Base-by-base conservation (phyloP, 2,888 invertebrate genomes). In the Neria commutata region DNA sequence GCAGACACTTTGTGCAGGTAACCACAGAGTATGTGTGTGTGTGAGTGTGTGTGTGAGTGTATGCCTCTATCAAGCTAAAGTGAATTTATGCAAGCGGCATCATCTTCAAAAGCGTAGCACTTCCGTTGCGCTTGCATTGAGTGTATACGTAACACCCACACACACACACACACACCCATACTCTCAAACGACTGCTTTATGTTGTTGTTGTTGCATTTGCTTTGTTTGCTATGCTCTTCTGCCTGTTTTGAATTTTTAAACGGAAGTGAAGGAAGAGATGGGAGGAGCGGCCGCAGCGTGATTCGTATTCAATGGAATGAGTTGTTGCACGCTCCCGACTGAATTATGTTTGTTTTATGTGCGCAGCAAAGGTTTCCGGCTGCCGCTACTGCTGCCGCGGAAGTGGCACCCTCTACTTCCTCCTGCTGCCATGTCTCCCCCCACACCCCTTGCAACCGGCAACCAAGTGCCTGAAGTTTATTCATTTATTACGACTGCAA, bases 281-380 rank as follows among this genome's bases (percentile, higher is more conserved):
- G 24, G 46, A 10, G 10, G 45, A 19, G 45, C 45, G n/a, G n/a
- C n/a, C n/a, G n/a, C n/a, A n/a, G n/a, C n/a, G n/a, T n/a, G n/a
- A n/a, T n/a, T n/a, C n/a, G n/a, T n/a, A n/a, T n/a, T n/a, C n/a
- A n/a, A n/a, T 8, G 8, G 6, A n/a, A 14, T 37, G n/a, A 14
- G 29, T 37, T 37, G 37, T n/a, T 37, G 16, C 37, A 37, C n/a
- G 14, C 48, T 8, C 16, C 40, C 42, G 25, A 11, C 26, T 53
- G 53, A 53, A 24, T 53, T 53, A 53, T 53, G 53, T 53, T 52
- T 24, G 40, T n/a, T 53, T 53, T 40, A 42, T 40, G 25, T 25
- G 23, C 14, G 8, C 14, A 24, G 26, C 24, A 48, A 16, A 23
- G 26, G 26, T 8, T 1, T 23, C 5, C 23, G 46, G 29, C 29